Conservation (phyloP, 2,888 invertebrate genomes). For the Toxonevra muliebris region DNA sequence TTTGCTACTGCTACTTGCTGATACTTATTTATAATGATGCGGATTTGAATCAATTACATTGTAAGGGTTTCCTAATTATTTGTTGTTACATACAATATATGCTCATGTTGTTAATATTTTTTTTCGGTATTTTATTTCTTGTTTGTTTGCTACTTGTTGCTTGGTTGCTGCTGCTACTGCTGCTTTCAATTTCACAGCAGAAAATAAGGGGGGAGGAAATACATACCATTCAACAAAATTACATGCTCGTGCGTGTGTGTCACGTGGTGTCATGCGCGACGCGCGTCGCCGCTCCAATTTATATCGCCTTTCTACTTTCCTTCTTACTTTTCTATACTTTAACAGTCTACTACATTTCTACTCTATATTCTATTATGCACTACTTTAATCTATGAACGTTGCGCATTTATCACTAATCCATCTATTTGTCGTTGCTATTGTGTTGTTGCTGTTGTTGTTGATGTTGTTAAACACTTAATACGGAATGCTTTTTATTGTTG, state of each 20-base stretch:
- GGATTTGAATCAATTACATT: neutral
- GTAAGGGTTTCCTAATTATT: neutral
- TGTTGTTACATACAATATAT: neutral
- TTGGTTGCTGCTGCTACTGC: neutral
- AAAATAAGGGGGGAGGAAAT: neutral
- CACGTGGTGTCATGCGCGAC: neutral
- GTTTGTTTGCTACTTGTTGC: neutral
- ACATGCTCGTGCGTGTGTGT: neutral
- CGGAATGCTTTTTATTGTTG: slow-evolving; percentile 62
- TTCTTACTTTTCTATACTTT: neutral
- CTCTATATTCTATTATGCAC: neutral
- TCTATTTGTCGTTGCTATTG: neutral
- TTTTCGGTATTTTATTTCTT: neutral
- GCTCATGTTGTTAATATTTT: neutral
- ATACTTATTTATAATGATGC: neutral
- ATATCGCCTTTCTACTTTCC: neutral
- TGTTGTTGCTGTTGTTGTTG: slow-evolving; percentile 1
- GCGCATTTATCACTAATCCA: neutral
- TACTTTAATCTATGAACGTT: neutral
- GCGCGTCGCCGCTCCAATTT: neutral
- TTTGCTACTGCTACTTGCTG: neutral
- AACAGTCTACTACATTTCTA: no score
- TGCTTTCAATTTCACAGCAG: no score
- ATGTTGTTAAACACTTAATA: slow-evolving; percentile 59
- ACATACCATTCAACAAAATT: neutral